These are phyloP conservation scores for Pithys albifrons DNA, from an alignment of 2,113 vertebrate species.

Conservation along the genomic window DNA sequence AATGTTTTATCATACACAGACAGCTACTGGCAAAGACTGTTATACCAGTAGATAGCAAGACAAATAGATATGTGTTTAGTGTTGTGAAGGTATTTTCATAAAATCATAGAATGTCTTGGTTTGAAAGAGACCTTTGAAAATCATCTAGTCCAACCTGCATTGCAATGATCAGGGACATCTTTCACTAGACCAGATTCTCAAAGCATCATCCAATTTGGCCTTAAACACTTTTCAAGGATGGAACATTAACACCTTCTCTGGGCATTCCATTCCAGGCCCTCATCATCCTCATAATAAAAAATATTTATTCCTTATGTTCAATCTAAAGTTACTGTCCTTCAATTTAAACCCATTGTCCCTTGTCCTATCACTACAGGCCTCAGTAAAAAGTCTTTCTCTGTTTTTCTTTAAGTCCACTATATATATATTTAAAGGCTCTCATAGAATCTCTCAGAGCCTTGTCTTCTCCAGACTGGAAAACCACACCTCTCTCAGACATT, in stretches of 20 bases:
- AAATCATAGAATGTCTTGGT: not conserved
- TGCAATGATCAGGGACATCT: not conserved
- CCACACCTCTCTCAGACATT: not conserved
- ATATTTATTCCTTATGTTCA: not conserved
- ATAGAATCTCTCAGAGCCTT: not conserved
- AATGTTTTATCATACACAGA: not conserved
- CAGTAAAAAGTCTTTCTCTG: not conserved
- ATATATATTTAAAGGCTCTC: not conserved
- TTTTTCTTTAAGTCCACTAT: not conserved
- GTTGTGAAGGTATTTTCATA: not conserved
- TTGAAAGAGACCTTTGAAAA: not conserved
- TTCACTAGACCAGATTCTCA: not conserved
- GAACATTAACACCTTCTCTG: not conserved
- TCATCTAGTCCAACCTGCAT: not conserved
- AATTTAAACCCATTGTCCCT: not conserved
- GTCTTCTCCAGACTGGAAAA: not conserved
- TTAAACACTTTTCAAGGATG: not conserved
- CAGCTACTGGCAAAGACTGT: not conserved
- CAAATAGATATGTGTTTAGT: not conserved
- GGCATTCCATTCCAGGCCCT: not conserved
- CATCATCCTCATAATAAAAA: not conserved
- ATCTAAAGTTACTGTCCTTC: not conserved
- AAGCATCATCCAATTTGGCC: rapidly evolving
- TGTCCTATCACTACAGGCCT: rapidly evolving
- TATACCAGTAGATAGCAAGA: not conserved